Conservation (phyloP, 92 coral and sea anemone genomes). For the Phenganax stokvisi region DNA sequence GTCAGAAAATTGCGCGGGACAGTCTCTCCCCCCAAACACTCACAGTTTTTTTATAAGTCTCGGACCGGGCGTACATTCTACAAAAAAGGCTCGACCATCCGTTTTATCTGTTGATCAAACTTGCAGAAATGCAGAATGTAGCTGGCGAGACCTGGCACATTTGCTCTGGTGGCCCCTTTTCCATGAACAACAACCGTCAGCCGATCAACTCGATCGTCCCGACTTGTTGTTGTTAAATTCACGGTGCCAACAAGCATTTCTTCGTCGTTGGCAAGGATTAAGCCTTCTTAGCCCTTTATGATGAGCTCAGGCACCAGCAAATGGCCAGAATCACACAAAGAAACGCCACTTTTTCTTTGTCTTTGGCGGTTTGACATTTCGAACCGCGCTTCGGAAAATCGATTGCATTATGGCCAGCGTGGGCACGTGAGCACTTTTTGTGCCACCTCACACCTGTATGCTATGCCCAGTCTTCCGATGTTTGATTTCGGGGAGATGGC, state of each 20-base stretch:
- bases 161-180: too few species aligned
- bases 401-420: too few species aligned
- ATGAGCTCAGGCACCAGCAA: conserved; percentile 20
- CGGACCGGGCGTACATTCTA: not conserved
- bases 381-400: too few species aligned
- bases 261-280: conserved; percentile 33
- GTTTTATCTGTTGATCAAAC: conserved; percentile 23
- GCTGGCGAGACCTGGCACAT: conserved; percentile 7
- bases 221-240: conserved; percentile 22
- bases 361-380: too few species aligned
- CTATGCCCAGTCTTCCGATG: too few species aligned
- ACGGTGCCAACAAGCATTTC: conserved; percentile 25
- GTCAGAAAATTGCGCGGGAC: conserved; percentile 1
- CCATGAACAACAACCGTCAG: too few species aligned
- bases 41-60: too few species aligned
- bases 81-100: conserved; percentile 14
- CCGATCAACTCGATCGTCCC: too few species aligned
- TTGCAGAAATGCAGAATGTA: conserved; percentile 13
- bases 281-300: conserved; percentile 26
- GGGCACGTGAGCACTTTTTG: too few species aligned
- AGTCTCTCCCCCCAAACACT: conserved; percentile 8
- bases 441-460: too few species aligned
- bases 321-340: conserved; percentile 24
- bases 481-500: too few species aligned
- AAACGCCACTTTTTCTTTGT: conserved; percentile 11